Evolutionary conservation across 2,113 vertebrate genomes (phyloP).

Genomic region (Syrmaticus mikado): DNA sequence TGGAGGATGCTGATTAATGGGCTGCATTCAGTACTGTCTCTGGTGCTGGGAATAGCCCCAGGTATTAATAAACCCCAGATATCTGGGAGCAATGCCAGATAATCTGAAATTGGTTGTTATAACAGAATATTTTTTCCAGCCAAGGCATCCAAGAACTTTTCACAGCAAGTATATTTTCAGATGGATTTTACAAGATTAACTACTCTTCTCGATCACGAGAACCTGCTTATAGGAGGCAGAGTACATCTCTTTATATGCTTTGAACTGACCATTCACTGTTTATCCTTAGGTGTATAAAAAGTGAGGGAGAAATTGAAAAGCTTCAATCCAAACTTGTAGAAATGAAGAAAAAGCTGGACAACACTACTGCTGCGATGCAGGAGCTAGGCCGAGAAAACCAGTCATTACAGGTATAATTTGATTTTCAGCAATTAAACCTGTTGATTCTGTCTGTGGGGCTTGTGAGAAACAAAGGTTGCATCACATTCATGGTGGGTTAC

Average conservation of each 20-base stretch:
- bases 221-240: background rate
- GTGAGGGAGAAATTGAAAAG: constrained; percentile 98
- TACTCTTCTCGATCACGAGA: background rate
- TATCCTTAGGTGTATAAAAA: constrained; percentile 89
- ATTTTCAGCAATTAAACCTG: background rate
- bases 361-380: constrained; percentile 96
- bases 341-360: constrained; percentile 93
- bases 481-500: background rate
- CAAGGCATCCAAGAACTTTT: background rate
- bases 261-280: background rate
- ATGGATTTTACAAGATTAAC: background rate
- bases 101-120: background rate
- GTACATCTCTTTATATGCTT: background rate
- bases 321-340: constrained; percentile 93
- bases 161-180: background rate
- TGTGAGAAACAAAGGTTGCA: background rate
- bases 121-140: background rate
- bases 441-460: background rate
- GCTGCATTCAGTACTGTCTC: background rate
- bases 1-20: background rate
- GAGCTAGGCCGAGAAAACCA: constrained; percentile 98
- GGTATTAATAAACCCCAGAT: background rate
- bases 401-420: constrained; percentile 89
- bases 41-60: background rate
- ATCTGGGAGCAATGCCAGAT: background rate